Percentiles rank a stretch among this genome's conserved stretches.
phyloP scores from a whole-genome alignment of 2,888 invertebrate species.

The Perdita meconis region DNA sequence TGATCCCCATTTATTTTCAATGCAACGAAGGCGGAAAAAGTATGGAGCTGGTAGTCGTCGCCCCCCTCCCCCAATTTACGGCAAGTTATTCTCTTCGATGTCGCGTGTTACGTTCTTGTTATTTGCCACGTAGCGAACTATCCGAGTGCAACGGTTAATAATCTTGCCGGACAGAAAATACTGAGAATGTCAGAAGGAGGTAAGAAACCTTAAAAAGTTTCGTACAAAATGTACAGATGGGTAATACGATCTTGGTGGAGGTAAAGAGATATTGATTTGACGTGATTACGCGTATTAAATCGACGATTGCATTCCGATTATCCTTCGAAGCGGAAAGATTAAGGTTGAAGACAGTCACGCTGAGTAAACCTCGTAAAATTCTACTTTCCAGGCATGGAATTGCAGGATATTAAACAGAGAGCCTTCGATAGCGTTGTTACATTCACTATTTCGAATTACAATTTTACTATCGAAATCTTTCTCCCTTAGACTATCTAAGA shows the following conservation, averaged over 20 bases:
- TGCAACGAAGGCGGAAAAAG: neutral
- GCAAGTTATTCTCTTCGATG: conserved; percentile 11
- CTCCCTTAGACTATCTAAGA: no score
- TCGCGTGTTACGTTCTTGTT: conserved; percentile 22
- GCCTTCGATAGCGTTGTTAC: no score
- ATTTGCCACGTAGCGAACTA: conserved; percentile 19
- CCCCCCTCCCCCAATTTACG: conserved; percentile 54
- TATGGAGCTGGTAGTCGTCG: conserved; percentile 1
- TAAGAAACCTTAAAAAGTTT: no score
- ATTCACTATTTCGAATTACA: no score
- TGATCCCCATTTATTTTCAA: conserved; percentile 37
- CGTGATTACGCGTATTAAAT: no score
- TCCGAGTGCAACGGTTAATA: conserved; percentile 24
- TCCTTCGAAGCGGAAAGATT: neutral
- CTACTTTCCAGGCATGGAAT: neutral
- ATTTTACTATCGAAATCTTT: no score
- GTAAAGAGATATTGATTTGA: no score
- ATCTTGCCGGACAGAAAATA: conserved; percentile 12
- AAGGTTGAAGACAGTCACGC: conserved; percentile 52
- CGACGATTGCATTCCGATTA: neutral
- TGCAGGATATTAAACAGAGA: neutral
- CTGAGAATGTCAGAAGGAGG: neutral
- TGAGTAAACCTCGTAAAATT: conserved; percentile 53
- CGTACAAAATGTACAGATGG: no score
- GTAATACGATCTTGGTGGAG: no score